These are phyloP conservation scores for Blastobasis lacticolella DNA, from an alignment of 2,888 invertebrate genomes.

Conservation along the genomic window DNA sequence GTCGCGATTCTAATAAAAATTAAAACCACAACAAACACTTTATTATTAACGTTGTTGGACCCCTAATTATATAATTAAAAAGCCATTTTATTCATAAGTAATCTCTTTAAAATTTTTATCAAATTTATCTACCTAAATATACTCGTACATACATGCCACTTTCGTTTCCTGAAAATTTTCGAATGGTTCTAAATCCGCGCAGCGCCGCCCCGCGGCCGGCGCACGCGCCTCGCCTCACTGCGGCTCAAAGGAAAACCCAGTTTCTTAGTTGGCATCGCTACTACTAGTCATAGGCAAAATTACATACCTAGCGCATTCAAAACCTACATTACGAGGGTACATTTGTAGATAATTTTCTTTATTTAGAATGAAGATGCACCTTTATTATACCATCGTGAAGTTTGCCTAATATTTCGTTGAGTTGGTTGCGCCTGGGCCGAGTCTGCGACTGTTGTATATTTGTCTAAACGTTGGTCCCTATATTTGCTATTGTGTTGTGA, in stretches of 20 bases:
- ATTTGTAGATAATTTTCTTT: too few species aligned
- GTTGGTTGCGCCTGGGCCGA: slow-evolving; percentile 42
- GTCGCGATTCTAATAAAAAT: slow-evolving; percentile 27
- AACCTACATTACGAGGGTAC: slow-evolving; percentile 3
- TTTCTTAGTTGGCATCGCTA: too few species aligned
- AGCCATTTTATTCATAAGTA: slow-evolving; percentile 68
- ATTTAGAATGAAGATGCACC: too few species aligned
- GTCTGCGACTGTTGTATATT: slow-evolving; percentile 58
- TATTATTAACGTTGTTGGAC: slow-evolving; percentile 61
- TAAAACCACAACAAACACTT: slow-evolving; percentile 36
- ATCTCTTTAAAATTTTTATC: slow-evolving; percentile 67
- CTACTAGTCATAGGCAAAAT: too few species aligned
- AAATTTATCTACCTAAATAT: slow-evolving; percentile 69
- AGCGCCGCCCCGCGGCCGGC: slow-evolving; percentile 34
- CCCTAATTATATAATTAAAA: slow-evolving; percentile 68
- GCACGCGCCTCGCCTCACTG: not conserved
- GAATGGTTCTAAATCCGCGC: slow-evolving; percentile 51
- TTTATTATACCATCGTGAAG: too few species aligned
- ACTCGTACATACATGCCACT: slow-evolving; percentile 43
- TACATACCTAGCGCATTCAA: not conserved
- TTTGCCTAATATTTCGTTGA: slow-evolving; percentile 39
- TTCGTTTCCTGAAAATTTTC: slow-evolving; percentile 47
- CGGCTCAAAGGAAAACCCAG: too few species aligned
- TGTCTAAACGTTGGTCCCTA: slow-evolving; percentile 74
- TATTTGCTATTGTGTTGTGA: slow-evolving; percentile 65